Evolutionary conservation across 2,113 vertebrate species (phyloP).

Genomic region (Xenopus borealis): DNA sequence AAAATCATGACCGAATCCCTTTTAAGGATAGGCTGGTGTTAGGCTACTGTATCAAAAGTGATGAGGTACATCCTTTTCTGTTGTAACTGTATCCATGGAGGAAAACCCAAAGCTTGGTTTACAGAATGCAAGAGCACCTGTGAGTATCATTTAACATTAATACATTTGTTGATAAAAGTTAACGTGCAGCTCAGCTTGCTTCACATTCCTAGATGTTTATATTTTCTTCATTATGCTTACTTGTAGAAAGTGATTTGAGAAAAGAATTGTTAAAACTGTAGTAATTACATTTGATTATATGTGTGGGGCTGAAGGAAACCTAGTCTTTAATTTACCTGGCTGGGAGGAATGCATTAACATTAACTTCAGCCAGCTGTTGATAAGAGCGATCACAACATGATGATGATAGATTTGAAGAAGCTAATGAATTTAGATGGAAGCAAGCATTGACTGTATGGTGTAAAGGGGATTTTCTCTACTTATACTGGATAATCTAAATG

Average conservation of each 20-base stretch:
- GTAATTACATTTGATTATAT: constrained; percentile 44
- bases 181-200: constrained; percentile 8
- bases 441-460: not conserved
- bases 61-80: no score
- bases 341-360: constrained; percentile 38
- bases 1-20: no score
- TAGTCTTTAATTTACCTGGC: constrained; percentile 45
- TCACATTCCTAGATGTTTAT: constrained; percentile 7
- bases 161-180: constrained; percentile 38
- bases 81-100: no score
- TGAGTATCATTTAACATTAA: constrained; percentile 19
- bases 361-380: constrained; percentile 39
- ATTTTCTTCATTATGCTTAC: constrained; percentile 27
- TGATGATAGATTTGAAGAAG: constrained; percentile 30
- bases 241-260: constrained; percentile 30
- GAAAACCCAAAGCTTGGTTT: no score
- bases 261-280: constrained; percentile 45
- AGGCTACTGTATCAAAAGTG: no score
- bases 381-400: constrained; percentile 33
- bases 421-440: constrained; percentile 21
- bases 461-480: no score
- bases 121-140: not conserved
- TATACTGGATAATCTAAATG: no score
- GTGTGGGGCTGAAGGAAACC: constrained; percentile 27
- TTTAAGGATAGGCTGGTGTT: no score